Evolutionary conservation across 2,888 invertebrate genomes (phyloP).

Genomic region (Andrena flavipes): DNA sequence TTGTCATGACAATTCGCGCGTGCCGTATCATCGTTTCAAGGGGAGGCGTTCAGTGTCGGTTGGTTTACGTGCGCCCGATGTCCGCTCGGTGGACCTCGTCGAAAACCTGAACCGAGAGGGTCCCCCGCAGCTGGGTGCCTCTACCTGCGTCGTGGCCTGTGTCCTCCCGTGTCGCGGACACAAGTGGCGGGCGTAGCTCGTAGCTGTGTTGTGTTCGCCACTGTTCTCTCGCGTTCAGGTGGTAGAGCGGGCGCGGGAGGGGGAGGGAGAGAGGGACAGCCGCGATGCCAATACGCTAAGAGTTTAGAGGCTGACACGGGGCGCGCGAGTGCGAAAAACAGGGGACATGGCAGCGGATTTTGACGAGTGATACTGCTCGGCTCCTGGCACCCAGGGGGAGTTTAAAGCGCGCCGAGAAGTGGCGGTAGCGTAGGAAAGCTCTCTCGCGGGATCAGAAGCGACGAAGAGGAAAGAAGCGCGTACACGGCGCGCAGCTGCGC

Average conservation of each 20-base stretch:
- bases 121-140: background rate
- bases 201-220: background rate
- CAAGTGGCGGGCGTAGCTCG: background rate
- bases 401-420: conserved; percentile 22
- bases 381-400: conserved; percentile 46
- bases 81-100: conserved; percentile 23
- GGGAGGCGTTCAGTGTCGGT: conserved; percentile 41
- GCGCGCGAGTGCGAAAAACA: conserved; percentile 31
- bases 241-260: background rate
- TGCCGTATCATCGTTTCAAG: conserved; percentile 27
- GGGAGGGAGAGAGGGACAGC: background rate
- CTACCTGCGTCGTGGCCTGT: background rate
- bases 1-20: conserved; percentile 61
- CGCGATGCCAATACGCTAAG: conserved; percentile 52
- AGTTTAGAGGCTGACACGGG: conserved; percentile 25
- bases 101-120: conserved; percentile 29
- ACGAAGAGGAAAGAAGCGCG: conserved; percentile 49
- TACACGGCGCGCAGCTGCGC: conserved; percentile 69
- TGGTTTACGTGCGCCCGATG: conserved; percentile 21
- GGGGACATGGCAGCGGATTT: conserved; percentile 82
- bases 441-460: conserved; percentile 47
- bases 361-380: conserved; percentile 74
- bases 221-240: background rate
- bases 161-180: background rate
- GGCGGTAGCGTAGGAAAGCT: conserved; percentile 27